Percentiles rank a stretch among this genome's conserved stretches.
These are phyloP conservation scores for Lepidurus arcticus DNA, from an alignment of 1,140 invertebrate genomes.

Conservation along the genomic window DNA sequence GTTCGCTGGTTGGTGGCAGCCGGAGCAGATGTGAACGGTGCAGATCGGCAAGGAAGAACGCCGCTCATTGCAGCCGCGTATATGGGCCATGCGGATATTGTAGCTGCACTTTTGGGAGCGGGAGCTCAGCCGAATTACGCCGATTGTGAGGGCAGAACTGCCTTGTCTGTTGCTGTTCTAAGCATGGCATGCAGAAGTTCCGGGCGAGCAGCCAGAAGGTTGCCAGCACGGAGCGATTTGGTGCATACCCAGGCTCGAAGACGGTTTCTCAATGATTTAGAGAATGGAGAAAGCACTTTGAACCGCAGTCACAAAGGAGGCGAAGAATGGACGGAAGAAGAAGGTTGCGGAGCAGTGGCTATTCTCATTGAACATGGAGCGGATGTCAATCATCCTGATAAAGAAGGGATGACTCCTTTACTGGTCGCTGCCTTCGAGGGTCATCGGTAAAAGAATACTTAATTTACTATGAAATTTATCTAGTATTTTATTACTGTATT, in stretches of 20 bases:
- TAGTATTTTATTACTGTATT: constrained; percentile 39
- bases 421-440: constrained; percentile 92
- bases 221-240: constrained; percentile 5
- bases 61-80: constrained; percentile 70
- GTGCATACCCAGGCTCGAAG: constrained; percentile 6
- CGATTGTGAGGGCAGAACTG: constrained; percentile 85
- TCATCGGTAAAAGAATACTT: constrained; percentile 56
- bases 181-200: constrained; percentile 55
- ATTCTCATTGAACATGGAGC: constrained; percentile 78
- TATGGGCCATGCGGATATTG: constrained; percentile 84
- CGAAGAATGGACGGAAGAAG: constrained; percentile 26
- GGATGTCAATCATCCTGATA: constrained; percentile 78
- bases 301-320: constrained; percentile 2
- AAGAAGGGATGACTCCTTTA: constrained; percentile 86
- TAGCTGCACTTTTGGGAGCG: constrained; percentile 72
- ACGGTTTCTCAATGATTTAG: neutral
- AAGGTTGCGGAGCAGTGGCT: constrained; percentile 29
- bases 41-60: constrained; percentile 79
- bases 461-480: constrained; percentile 37
- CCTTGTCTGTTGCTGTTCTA: constrained; percentile 82
- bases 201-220: neutral
- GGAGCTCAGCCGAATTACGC: constrained; percentile 80
- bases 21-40: constrained; percentile 73
- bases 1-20: constrained; percentile 72
- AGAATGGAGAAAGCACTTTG: constrained; percentile 25